phyloP scores from a whole-genome alignment of 2,113 vertebrate species.

The Typhlomys cinereus region DNA sequence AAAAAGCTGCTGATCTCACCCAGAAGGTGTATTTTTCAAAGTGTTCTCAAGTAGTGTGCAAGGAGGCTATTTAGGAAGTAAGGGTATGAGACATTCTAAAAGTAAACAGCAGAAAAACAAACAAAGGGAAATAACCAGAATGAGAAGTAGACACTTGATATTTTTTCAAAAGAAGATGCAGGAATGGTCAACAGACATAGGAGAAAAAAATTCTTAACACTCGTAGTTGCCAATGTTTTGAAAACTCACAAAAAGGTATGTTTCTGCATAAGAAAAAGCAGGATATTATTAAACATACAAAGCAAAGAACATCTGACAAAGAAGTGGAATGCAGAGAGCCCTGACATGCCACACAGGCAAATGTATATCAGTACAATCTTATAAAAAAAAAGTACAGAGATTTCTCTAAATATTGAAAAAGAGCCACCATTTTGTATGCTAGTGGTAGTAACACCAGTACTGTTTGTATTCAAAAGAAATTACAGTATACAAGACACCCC shows the following conservation, averaged over 20 bases:
- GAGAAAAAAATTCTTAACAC: too few species aligned
- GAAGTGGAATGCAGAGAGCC: not conserved
- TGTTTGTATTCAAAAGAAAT: not conserved
- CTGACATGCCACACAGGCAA: too few species aligned
- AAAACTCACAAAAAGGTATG: not conserved
- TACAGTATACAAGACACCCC: not conserved
- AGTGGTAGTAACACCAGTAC: not conserved
- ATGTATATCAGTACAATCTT: not conserved
- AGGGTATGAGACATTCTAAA: not conserved
- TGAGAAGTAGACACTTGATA: not conserved
- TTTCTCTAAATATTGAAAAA: not conserved
- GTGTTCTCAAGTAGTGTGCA: not conserved
- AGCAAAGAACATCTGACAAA: not conserved
- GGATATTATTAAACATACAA: not conserved
- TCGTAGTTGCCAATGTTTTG: too few species aligned
- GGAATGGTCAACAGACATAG: not conserved
- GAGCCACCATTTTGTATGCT: not conserved
- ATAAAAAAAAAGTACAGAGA: not conserved
- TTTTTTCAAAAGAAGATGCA: not conserved
- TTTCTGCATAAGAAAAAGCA: too few species aligned
- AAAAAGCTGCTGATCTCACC: not conserved
- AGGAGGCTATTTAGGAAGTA: not conserved
- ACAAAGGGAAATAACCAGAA: not conserved
- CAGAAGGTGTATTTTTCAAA: not conserved
- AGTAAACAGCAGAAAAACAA: not conserved